Conservation (phyloP, 2,888 invertebrate species). For the Calliopum simillimum region DNA sequence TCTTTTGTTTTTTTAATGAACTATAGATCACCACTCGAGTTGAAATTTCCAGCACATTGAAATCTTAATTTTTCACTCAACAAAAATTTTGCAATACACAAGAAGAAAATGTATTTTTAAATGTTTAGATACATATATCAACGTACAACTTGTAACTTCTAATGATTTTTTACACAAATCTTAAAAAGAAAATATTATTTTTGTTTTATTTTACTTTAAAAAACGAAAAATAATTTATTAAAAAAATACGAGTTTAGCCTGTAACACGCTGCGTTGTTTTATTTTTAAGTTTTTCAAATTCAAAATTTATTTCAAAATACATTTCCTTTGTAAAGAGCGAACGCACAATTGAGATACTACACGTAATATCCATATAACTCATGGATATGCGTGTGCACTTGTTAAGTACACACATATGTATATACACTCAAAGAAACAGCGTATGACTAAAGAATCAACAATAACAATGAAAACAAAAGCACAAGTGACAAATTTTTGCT, state of each 20-base stretch:
- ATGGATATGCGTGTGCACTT: slow-evolving; percentile 9
- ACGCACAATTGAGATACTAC: not conserved
- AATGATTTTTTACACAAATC: too few species aligned
- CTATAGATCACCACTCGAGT: too few species aligned
- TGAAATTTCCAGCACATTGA: too few species aligned
- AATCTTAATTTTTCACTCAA: too few species aligned
- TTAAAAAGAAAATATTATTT: too few species aligned
- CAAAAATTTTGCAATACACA: too few species aligned
- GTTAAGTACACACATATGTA: not conserved
- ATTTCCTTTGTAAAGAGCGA: not conserved
- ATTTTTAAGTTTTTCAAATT: not conserved
- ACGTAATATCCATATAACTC: not conserved
- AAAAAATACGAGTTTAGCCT: not conserved
- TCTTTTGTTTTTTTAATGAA: too few species aligned
- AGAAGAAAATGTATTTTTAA: too few species aligned
- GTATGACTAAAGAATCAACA: not conserved
- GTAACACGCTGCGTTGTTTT: not conserved
- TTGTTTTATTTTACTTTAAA: too few species aligned
- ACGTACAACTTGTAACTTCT: too few species aligned
- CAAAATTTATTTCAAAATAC: not conserved
- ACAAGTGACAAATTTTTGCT: slow-evolving; percentile 7
- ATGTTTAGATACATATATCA: too few species aligned
- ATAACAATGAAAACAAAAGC: slow-evolving; percentile 15
- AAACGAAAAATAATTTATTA: not conserved
- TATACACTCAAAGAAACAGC: not conserved